Evolutionary conservation across 1,140 invertebrate genomes (phyloP).

Genomic region (Olivierus martensii): DNA sequence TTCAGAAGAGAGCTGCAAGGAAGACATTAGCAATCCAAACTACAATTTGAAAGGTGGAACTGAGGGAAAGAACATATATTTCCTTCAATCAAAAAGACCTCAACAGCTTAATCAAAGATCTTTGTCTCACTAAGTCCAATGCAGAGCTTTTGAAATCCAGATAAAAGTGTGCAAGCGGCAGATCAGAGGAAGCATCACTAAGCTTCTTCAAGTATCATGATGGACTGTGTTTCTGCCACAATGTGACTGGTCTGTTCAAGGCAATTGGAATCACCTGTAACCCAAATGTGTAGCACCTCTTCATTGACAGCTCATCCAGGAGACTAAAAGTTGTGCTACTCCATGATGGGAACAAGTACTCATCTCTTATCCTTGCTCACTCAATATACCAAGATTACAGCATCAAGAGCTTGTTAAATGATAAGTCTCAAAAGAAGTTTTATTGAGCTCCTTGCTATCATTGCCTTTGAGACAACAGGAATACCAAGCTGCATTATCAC

Average conservation of each 20-base stretch:
- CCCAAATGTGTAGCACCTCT: conserved; percentile 22
- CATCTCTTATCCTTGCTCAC: conserved; percentile 27
- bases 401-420: conserved; percentile 23
- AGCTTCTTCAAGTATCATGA: conserved; percentile 17
- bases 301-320: conserved; percentile 23
- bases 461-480: too few species aligned
- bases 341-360: conserved; percentile 26
- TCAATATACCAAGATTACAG: conserved; percentile 26
- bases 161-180: too few species aligned
- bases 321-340: conserved; percentile 27
- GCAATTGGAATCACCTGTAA: conserved; percentile 21
- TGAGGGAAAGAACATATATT: too few species aligned
- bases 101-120: too few species aligned
- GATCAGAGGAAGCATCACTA: too few species aligned
- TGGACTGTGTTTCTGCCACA: conserved; percentile 20
- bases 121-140: too few species aligned
- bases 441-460: conserved; percentile 17
- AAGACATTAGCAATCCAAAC: too few species aligned
- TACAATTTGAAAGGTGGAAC: too few species aligned
- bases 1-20: too few species aligned
- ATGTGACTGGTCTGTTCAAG: conserved; percentile 21
- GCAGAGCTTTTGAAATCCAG: too few species aligned
- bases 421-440: conserved; percentile 30
- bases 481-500: too few species aligned
- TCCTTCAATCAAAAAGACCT: too few species aligned